Conservation (phyloP, 2,113 vertebrate genomes). For the Brachypodius melanocephalos region DNA sequence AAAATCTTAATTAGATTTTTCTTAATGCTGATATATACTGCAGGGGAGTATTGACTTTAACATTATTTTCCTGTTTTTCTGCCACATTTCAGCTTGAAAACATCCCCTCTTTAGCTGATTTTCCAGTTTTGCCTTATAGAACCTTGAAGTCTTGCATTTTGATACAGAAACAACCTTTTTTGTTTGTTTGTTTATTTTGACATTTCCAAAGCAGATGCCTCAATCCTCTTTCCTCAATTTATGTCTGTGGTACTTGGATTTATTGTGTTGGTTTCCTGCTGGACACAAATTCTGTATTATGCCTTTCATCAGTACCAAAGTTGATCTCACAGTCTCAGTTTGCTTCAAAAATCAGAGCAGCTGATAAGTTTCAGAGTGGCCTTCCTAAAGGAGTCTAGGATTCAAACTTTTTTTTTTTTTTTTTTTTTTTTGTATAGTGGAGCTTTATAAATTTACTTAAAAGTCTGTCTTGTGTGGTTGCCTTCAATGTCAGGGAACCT, state of each 20-base stretch:
- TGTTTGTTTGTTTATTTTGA: neutral
- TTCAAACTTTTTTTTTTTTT: neutral
- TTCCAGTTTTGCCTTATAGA: neutral
- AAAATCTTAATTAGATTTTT: slow-evolving; percentile 16
- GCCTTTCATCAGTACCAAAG: neutral
- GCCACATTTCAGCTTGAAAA: neutral
- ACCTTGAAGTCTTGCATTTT: neutral
- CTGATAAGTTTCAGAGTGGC: neutral
- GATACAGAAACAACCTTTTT: neutral
- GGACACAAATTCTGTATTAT: neutral
- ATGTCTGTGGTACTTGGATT: neutral
- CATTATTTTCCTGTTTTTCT: neutral
- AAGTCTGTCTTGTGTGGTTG: neutral
- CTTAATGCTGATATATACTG: neutral
- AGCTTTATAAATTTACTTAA: neutral
- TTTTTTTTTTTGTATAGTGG: neutral
- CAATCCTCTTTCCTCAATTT: neutral
- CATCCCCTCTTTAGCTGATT: neutral
- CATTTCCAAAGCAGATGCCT: neutral
- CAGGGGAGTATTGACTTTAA: neutral
- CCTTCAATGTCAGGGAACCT: neutral
- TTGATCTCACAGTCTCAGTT: neutral
- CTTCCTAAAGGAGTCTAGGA: neutral
- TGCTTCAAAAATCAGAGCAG: neutral
- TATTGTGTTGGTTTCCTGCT: neutral